Base-by-base conservation (phyloP, 2,888 invertebrate species). In the Microctonus aethiopoides region DNA sequence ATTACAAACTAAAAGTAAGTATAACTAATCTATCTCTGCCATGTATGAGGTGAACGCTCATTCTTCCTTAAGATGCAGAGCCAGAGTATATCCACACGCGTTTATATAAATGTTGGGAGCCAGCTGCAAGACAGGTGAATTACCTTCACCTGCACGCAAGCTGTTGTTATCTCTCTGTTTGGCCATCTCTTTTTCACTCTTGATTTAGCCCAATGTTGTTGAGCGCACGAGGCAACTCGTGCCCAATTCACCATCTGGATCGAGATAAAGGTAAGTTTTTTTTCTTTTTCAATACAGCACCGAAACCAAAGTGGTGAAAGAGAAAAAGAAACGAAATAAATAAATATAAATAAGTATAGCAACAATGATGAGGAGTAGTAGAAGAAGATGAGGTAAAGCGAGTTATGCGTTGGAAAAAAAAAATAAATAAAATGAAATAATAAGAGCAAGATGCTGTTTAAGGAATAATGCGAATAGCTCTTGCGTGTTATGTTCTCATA, bases 101-200 rank as follows among this genome's bases (percentile, higher is more conserved):
- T 46, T 46, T 63, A 67, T 61, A 67, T 56, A 62, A 57, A 66
- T 54, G 39, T 24, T 41, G 16, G 32, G 36, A 65, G 78, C 80
- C 85, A 85, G 85, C 77, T 85, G 85, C 79, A 57, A 76, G 78
- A 79, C 84, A 85, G 85, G 84, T 84, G 84, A 78, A 66, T 68
- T 46, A 46, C 16, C 69, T 73, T 80, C 84, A 85, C 85, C 84
- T 85, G 84, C 80, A 74, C 75, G 78, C 83, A 84, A 84, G 81
- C 84, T 84, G 84, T 79, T 68, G 61, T 46, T n/a, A n/a, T n/a
- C n/a, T 52, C 67, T 51, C 24, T 24, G 39, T 24, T 51, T 46
- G 46, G 36, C 16, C 13, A 46, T 64, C 46, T 41, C 56, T 26
- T 36, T 54, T 34, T 20, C 5, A 67, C 57, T 57, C 39, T 39